Evolutionary conservation across 2,113 vertebrate species (phyloP).

Genomic region (Notarius lentiginosus): DNA sequence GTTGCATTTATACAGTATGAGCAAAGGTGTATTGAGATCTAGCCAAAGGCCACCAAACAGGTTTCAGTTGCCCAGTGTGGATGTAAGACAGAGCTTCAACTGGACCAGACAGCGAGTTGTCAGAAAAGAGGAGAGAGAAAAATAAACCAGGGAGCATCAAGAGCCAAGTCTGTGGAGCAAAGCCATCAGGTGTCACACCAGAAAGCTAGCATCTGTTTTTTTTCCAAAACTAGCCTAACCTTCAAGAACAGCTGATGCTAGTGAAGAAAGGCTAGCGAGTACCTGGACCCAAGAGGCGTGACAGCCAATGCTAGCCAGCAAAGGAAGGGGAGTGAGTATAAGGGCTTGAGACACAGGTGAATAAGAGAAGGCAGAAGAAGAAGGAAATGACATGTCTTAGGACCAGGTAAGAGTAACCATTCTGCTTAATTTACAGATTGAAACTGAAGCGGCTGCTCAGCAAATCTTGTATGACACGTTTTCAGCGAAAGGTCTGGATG

Average conservation of each 20-base stretch:
- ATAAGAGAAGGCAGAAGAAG: slow-evolving; percentile 83
- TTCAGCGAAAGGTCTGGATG: slow-evolving; percentile 89
- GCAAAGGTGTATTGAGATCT: slow-evolving; percentile 76
- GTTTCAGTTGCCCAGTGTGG: slow-evolving; percentile 81
- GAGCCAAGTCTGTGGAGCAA: slow-evolving; percentile 86
- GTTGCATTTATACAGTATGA: slow-evolving; percentile 29
- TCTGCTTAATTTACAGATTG: slow-evolving; percentile 98
- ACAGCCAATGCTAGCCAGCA: slow-evolving; percentile 87
- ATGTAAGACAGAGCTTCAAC: slow-evolving; percentile 91
- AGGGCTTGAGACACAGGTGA: slow-evolving; percentile 78
- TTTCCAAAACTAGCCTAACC: slow-evolving; percentile 88
- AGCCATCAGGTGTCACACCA: slow-evolving; percentile 81
- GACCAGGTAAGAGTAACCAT: slow-evolving; percentile 91
- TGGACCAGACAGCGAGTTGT: slow-evolving; percentile 95
- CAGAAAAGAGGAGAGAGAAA: slow-evolving; percentile 82
- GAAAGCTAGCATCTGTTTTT: slow-evolving; percentile 86
- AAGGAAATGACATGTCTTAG: slow-evolving; percentile 73
- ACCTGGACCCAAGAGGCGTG: slow-evolving; percentile 74
- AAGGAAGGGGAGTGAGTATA: slow-evolving; percentile 93
- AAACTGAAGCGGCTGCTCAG: slow-evolving; percentile 79
- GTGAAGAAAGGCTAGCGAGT: slow-evolving; percentile 94
- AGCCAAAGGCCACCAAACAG: slow-evolving; percentile 77
- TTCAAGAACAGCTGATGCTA: slow-evolving; percentile 83
- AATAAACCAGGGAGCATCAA: slow-evolving; percentile 90
- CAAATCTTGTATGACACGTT: slow-evolving; percentile 90